phyloP scores from a whole-genome alignment of 2,113 vertebrate species.

The Xenotilapia leptura region DNA sequence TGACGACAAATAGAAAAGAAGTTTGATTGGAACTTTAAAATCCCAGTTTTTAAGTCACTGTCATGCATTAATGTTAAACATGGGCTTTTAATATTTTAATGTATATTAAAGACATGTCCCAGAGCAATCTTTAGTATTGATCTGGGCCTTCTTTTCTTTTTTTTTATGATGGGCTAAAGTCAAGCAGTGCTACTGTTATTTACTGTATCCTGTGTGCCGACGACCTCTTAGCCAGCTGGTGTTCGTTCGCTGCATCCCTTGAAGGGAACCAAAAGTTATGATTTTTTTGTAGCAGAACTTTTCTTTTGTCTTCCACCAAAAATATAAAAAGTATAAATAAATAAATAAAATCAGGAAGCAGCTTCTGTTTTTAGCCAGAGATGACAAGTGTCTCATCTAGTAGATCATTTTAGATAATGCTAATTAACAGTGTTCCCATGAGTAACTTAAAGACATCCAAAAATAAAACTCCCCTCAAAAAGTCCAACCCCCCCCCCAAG shows the following conservation, averaged over 20 bases:
- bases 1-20: not conserved
- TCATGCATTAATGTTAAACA: not conserved
- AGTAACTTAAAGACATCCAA: not conserved
- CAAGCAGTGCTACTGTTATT: not conserved
- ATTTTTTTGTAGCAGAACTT: not conserved
- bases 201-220: not conserved
- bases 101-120: not conserved
- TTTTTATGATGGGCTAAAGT: not conserved
- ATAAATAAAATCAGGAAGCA: not conserved
- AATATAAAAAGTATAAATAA: not conserved
- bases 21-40: not conserved
- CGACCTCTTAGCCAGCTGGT: not conserved
- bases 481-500: not conserved
- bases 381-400: not conserved
- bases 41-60: fast-evolving
- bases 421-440: not conserved
- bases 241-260: fast-evolving
- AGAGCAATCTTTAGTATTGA: not conserved
- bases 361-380: not conserved
- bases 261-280: not conserved
- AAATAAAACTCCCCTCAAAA: not conserved
- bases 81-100: fast-evolving
- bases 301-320: not conserved
- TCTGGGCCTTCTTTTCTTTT: not conserved
- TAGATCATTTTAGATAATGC: not conserved